A percentile compares a stretch with the other conserved stretches of the same genome.
Evolutionary conservation across 2,797 vertebrate species (phyloP).

Genomic region (Eremophila alpestris): DNA sequence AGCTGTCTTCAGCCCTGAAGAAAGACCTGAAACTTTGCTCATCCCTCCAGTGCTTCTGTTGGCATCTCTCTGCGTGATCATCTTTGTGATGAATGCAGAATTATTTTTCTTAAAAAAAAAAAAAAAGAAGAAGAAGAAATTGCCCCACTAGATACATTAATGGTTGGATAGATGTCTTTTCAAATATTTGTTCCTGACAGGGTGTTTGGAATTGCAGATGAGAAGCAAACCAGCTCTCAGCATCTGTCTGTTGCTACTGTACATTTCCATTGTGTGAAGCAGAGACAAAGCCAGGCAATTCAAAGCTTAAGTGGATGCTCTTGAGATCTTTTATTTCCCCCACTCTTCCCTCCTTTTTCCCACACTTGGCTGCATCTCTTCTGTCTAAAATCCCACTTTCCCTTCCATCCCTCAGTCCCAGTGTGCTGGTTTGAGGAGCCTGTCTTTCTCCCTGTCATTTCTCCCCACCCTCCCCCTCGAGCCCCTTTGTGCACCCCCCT

Average conservation of each 20-base stretch:
- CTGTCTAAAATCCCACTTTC: neutral
- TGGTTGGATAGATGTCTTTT: slow-evolving; percentile 68
- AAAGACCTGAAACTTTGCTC: slow-evolving; percentile 51
- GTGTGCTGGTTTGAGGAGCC: neutral
- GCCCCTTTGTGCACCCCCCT: neutral
- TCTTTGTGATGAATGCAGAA: slow-evolving; percentile 39
- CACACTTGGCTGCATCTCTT: neutral
- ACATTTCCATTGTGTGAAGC: slow-evolving; percentile 46
- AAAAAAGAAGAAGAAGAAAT: too few relatives aligned
- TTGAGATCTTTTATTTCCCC: slow-evolving; percentile 18
- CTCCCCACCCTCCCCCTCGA: neutral
- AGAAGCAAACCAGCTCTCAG: slow-evolving; percentile 63
- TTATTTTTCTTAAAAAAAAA: neutral
- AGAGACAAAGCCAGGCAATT: slow-evolving; percentile 64
- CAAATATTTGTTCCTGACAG: slow-evolving; percentile 72
- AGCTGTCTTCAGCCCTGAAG: slow-evolving; percentile 36
- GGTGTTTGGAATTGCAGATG: slow-evolving; percentile 71
- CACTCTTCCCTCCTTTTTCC: neutral
- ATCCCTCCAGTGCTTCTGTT: slow-evolving; percentile 13
- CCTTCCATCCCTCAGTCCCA: neutral
- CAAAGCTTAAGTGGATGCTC: slow-evolving; percentile 51
- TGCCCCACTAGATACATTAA: slow-evolving; percentile 26
- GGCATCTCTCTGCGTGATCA: neutral
- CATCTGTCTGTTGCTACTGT: slow-evolving; percentile 55
- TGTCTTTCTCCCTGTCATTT: neutral